Evolutionary conservation across 2,113 vertebrate species (phyloP), one percentile per base, ranked within the genome.

Genomic region (Tapirus terrestris): DNA sequence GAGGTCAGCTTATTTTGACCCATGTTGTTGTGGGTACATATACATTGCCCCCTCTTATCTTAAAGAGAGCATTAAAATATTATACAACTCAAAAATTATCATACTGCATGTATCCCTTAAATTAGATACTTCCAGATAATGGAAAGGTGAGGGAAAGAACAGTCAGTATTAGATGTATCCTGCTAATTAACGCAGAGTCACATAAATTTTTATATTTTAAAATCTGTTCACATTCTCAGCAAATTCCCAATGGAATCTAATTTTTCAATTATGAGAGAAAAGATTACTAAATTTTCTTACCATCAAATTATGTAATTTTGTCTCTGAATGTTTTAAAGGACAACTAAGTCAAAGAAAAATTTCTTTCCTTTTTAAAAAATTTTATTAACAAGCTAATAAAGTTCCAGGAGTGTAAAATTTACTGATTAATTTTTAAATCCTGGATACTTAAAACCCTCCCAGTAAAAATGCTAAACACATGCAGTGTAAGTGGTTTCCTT

Each of bases 241-340:
- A 98, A 98, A 98, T 98, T 98, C 97, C 92, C 97, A 97, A 98
- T 96, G 33, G 91, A 97, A 98, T 98, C 92, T 95, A 65, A 60
- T 97, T 98, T 98, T 95, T 89, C 95, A 98, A 97, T 97, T 96
- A 96, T 77, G 43, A 36, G 56, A 18, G 33, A 14, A 39, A 94
- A 87, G 45, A 3, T 65, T 96, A 98, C 97, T 91, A 45, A 97
- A 98, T 98, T 98, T 98, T 98, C 97, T 98, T 98, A 98, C 94
- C 96, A 98, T 94, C 96, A 98, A 98, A 98, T 98, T 98, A 98
- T 81, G 77, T 97, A 98, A 98, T 98, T 98, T 98, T 98, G 96
- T 53, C 98, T 99, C 96, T 97, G 51, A 98, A 98, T 98, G 96
- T 98, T 98, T 99, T 98, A 97, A 98, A 99, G 97, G 98, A 99